These are phyloP conservation scores for Schizothorax lantsangensis DNA, from an alignment of 2,797 vertebrate genomes.

Conservation along the genomic window DNA sequence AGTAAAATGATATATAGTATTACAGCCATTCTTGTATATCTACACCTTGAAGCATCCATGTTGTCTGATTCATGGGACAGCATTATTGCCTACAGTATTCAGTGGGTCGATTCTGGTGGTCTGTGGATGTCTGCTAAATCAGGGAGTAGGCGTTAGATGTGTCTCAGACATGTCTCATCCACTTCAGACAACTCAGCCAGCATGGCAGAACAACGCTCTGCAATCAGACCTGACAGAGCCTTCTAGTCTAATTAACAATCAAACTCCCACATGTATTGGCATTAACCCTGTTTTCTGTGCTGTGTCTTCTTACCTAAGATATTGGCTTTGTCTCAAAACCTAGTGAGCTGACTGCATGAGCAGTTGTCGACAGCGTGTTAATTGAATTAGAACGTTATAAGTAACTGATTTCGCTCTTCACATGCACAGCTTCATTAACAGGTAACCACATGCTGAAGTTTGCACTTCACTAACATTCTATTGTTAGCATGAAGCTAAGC, in stretches of 20 bases:
- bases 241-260: constrained; percentile 80
- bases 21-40: not conserved
- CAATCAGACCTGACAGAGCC: constrained; percentile 79
- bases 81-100: constrained; percentile 20
- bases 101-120: constrained; percentile 9
- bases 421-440: not conserved
- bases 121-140: constrained; percentile 15
- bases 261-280: constrained; percentile 69
- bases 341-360: constrained; percentile 40
- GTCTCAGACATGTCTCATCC: constrained; percentile 55
- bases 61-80: not conserved
- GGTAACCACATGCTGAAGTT: not conserved
- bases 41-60: not conserved
- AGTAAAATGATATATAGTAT: not conserved
- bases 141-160: constrained; percentile 54
- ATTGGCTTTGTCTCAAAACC: constrained; percentile 63
- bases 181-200: constrained; percentile 58
- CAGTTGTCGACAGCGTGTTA: constrained; percentile 3
- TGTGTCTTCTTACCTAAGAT: constrained; percentile 67
- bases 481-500: not conserved
- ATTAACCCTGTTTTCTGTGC: constrained; percentile 70
- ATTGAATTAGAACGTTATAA: not conserved
- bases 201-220: constrained; percentile 69
- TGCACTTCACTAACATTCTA: not conserved
- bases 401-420: constrained; percentile 3